Percentiles rank a stretch among this genome's conserved stretches.
These are phyloP conservation scores for Thereva unica DNA, from an alignment of 2,888 invertebrate genomes.

Conservation along the genomic window DNA sequence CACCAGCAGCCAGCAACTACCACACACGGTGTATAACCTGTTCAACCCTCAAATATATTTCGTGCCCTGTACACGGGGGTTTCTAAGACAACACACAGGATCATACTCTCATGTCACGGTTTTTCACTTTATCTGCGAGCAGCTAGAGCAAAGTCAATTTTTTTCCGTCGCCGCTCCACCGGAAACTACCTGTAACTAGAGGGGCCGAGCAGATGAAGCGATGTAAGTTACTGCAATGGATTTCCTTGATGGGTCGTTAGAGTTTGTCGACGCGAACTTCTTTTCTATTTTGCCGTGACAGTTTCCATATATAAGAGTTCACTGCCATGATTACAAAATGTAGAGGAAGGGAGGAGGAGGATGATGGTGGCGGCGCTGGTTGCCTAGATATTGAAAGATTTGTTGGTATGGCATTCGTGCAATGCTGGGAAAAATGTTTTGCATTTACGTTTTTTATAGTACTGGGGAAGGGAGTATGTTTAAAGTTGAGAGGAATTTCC, in stretches of 20 bases:
- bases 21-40: not conserved
- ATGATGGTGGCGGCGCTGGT: no score
- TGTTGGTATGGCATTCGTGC: no score
- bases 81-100: slow-evolving; percentile 21
- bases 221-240: slow-evolving; percentile 32
- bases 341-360: not conserved
- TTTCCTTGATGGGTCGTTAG: slow-evolving; percentile 29
- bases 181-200: slow-evolving; percentile 15
- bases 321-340: slow-evolving; percentile 30
- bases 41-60: not conserved
- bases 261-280: slow-evolving; percentile 27
- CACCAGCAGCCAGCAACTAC: slow-evolving; percentile 12
- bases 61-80: slow-evolving; percentile 2
- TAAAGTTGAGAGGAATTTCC: no score
- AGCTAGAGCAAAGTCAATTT: not conserved
- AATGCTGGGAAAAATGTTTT: no score
- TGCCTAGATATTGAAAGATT: no score
- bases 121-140: slow-evolving; percentile 21
- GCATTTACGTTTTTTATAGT: no score
- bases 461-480: no score
- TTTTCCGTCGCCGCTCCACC: slow-evolving; percentile 5
- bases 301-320: slow-evolving; percentile 22
- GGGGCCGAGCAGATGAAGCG: slow-evolving; percentile 16
- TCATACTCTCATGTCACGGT: slow-evolving; percentile 13
- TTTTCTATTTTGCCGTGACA: slow-evolving; percentile 26